These are phyloP conservation scores for Carcina quercana DNA, from an alignment of 2,888 invertebrate species.

Conservation along the genomic window DNA sequence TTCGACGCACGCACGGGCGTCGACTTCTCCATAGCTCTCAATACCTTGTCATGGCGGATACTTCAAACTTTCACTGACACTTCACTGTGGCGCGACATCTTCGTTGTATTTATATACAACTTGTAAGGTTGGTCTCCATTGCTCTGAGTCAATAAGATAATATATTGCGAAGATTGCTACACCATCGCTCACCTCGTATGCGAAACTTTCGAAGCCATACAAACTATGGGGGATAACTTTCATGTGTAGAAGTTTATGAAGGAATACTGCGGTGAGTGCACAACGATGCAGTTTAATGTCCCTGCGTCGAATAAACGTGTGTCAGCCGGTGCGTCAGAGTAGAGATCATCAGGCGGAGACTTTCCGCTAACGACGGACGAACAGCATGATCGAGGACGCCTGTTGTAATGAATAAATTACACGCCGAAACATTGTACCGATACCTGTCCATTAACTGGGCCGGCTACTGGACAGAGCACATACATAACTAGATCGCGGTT, in stretches of 20 bases:
- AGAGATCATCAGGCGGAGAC: conserved; percentile 58
- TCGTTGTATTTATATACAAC: no score
- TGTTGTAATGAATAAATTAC: conserved; percentile 74
- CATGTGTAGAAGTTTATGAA: not conserved
- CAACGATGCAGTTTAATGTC: no score
- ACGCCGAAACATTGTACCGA: conserved; percentile 71
- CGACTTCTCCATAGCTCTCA: conserved; percentile 45
- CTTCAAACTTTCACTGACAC: conserved; percentile 6
- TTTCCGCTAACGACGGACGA: conserved; percentile 51
- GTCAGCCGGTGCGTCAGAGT: conserved; percentile 15
- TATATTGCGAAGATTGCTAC: no score
- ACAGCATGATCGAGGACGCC: conserved; percentile 62
- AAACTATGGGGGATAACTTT: no score
- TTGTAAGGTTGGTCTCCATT: no score
- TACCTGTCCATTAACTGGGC: conserved; percentile 58
- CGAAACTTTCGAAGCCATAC: no score
- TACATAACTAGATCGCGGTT: conserved; percentile 34
- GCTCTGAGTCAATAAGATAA: no score
- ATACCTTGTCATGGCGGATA: conserved; percentile 19
- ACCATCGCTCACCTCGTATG: no score
- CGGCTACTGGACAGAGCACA: conserved; percentile 31
- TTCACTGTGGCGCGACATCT: no score
- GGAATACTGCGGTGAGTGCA: no score
- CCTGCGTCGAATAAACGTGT: no score
- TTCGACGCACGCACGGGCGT: conserved; percentile 33